Conservation (phyloP, 2,113 vertebrate genomes). For the Rhodinocichla rosea region DNA sequence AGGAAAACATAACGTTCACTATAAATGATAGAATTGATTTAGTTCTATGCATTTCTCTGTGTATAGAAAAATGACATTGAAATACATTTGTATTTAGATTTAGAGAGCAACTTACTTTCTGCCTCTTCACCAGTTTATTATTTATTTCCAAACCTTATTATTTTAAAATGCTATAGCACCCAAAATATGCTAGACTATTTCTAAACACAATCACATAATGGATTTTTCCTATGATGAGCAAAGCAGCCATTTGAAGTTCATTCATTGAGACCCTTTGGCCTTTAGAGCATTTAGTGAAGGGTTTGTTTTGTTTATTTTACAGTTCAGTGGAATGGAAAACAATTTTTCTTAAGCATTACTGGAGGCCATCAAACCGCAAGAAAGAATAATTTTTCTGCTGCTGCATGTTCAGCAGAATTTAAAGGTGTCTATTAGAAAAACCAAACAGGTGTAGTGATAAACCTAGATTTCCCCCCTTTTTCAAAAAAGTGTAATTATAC, state of each 20-base stretch:
- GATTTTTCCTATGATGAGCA: slow-evolving; percentile 61
- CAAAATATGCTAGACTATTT: slow-evolving; percentile 47
- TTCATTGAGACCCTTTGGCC: slow-evolving; percentile 65
- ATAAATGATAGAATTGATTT: slow-evolving; percentile 44
- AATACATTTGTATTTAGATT: slow-evolving; percentile 57
- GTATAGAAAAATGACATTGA: slow-evolving; percentile 56
- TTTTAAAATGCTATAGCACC: slow-evolving; percentile 52
- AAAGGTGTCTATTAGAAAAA: slow-evolving; percentile 53
- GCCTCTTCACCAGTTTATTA: slow-evolving; percentile 51
- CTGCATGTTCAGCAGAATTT: slow-evolving; percentile 38
- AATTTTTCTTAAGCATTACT: slow-evolving; percentile 70
- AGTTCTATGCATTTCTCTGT: slow-evolving; percentile 32
- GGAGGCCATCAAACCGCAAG: slow-evolving; percentile 30
- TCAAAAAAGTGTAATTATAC: slow-evolving; percentile 50
- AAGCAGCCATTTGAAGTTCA: slow-evolving; percentile 65
- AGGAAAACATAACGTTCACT: slow-evolving; percentile 39
- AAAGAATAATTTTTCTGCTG: slow-evolving; percentile 60
- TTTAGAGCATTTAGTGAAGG: slow-evolving; percentile 69
- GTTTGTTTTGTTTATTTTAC: slow-evolving; percentile 74
- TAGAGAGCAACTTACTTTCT: slow-evolving; percentile 35
- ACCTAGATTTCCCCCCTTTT: background rate
- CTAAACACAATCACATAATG: slow-evolving; percentile 60
- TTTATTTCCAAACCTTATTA: slow-evolving; percentile 58
- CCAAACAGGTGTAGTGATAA: background rate
- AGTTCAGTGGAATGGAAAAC: slow-evolving; percentile 70